Conservation (phyloP, 2,797 vertebrate species). For the Lateolabrax maculatus region DNA sequence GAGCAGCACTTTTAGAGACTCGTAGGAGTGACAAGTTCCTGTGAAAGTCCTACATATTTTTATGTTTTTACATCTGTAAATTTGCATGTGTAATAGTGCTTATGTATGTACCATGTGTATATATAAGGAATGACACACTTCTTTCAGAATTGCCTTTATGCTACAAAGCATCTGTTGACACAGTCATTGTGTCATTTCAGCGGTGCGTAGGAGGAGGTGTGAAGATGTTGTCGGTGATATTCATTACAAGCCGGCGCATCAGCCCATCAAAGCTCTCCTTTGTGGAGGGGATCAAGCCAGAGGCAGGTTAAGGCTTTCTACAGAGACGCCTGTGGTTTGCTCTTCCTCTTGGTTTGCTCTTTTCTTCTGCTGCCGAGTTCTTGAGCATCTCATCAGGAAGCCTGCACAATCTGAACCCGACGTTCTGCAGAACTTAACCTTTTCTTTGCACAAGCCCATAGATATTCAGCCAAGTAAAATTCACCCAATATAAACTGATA, state of each 20-base stretch:
- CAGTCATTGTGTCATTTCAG: constrained; percentile 59
- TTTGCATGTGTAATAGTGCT: neutral
- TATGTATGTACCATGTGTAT: neutral
- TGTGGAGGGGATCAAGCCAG: constrained; percentile 72
- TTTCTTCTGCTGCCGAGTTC: constrained; percentile 32
- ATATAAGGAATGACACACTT: constrained; percentile 10
- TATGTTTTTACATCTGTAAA: neutral
- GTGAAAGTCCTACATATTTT: neutral
- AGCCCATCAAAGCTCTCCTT: constrained; percentile 79
- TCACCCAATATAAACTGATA: neutral
- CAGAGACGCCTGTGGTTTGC: constrained; percentile 68
- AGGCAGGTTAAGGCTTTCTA: constrained; percentile 74
- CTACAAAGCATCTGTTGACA: constrained; percentile 54
- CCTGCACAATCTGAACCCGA: constrained; percentile 3
- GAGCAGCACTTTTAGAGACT: neutral
- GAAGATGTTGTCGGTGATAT: constrained; percentile 70
- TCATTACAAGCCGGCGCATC: constrained; percentile 73
- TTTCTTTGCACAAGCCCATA: constrained; percentile 14
- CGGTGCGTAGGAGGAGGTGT: constrained; percentile 64
- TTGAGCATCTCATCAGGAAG: constrained; percentile 8
- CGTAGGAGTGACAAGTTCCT: neutral
- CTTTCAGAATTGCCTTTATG: constrained; percentile 29
- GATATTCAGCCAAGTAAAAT: neutral
- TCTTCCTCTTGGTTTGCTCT: constrained; percentile 61
- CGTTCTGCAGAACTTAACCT: neutral